Percentiles rank a stretch among this genome's conserved stretches.
These are phyloP conservation scores for Pseudachorutes palmiensis DNA, from an alignment of 1,140 invertebrate species.

Conservation along the genomic window DNA sequence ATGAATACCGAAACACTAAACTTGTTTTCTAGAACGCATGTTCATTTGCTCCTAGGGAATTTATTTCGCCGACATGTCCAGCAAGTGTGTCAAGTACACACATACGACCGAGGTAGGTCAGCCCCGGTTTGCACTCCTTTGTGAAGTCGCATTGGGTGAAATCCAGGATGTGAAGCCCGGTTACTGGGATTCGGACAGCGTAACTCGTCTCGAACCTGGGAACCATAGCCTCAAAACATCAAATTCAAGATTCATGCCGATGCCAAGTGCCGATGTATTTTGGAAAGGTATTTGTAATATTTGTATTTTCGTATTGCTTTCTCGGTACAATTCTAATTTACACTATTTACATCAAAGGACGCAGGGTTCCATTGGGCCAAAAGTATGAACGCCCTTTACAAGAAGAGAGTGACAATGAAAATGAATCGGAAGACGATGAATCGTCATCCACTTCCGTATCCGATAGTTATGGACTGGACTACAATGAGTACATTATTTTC, in stretches of 20 bases:
- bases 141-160: constrained; percentile 34
- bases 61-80: constrained; percentile 45
- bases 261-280: constrained; percentile 25
- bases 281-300: constrained; percentile 38
- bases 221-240: constrained; percentile 29
- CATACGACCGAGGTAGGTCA: neutral
- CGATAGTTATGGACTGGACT: too few species aligned
- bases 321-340: too few species aligned
- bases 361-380: too few species aligned
- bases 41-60: constrained; percentile 44
- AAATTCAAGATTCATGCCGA: constrained; percentile 23
- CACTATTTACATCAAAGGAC: too few species aligned
- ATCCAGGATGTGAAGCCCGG: constrained; percentile 12
- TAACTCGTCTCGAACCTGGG: neutral
- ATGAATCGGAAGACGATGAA: too few species aligned
- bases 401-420: too few species aligned
- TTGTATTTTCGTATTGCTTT: too few species aligned
- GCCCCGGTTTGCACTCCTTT: constrained; percentile 24
- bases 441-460: too few species aligned
- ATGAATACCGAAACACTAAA: too few species aligned
- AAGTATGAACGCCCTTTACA: too few species aligned
- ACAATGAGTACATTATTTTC: too few species aligned
- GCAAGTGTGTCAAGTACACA: constrained; percentile 40
- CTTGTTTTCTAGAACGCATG: too few species aligned
- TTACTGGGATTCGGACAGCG: neutral